Percentiles rank a stretch among this genome's conserved stretches.
phyloP scores from a whole-genome alignment of 2,113 vertebrate genomes.

The Pica pica region DNA sequence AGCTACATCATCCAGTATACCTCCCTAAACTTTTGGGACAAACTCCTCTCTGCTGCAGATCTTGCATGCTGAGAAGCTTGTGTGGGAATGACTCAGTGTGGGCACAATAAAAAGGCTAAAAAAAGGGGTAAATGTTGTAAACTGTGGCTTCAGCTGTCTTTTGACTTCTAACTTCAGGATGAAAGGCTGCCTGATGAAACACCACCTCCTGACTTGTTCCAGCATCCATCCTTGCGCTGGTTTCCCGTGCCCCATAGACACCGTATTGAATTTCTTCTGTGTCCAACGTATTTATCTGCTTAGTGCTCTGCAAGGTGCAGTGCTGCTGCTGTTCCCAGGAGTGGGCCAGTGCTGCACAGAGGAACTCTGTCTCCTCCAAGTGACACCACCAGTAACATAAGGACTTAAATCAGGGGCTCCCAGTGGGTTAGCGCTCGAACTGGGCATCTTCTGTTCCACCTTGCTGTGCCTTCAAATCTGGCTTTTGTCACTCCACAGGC shows the following conservation, averaged over 20 bases:
- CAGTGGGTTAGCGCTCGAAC: background rate
- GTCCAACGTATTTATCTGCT: background rate
- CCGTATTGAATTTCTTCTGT: background rate
- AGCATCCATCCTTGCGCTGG: fast-evolving
- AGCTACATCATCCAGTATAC: background rate
- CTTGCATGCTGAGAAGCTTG: background rate
- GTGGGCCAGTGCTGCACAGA: background rate
- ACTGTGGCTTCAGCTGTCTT: background rate
- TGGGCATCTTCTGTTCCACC: background rate
- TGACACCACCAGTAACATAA: background rate
- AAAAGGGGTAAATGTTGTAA: background rate
- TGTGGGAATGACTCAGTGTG: background rate
- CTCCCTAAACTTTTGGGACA: background rate
- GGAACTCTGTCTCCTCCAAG: background rate
- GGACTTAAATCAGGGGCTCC: background rate
- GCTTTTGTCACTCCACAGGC: background rate
- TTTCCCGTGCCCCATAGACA: background rate
- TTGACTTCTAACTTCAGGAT: background rate
- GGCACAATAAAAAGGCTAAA: background rate
- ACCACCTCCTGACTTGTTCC: background rate
- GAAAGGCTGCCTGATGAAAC: background rate
- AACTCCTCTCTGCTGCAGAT: background rate
- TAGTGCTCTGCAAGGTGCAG: background rate
- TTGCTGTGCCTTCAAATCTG: background rate
- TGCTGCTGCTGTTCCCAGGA: background rate